Evolutionary conservation across 2,797 vertebrate species (phyloP), one percentile per base, ranked within the genome.

Genomic region (Rhinophrynus dorsalis): DNA sequence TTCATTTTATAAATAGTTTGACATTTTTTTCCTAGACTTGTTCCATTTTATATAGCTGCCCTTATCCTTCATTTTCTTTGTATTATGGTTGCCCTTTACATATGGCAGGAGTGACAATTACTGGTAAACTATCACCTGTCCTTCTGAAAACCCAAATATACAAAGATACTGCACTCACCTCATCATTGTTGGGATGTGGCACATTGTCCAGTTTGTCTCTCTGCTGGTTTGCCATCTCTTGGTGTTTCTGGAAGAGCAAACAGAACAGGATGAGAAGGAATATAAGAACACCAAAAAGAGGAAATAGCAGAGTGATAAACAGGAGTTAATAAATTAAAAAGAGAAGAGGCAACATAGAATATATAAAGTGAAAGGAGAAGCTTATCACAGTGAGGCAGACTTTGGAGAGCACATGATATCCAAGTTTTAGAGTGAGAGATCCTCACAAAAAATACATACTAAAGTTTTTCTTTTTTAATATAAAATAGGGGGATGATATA

Each of bases 141-240:
- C 6, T 12, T 35, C 2, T 10, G 32, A 35, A 6, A 35, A 35
- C 5, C 9, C 32, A n/a, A 40, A n/a, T 12, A 17, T 12, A 6
- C 37, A 17, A 40, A n/a, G 32, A 1, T n/a, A 2, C 37, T 40
- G 37, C 12, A 24, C 61, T 64, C 20, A 72, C 68, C 61, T 72
- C 42, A 51, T 72, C 44, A 26, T 11, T 17, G n/a, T 4, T 45
- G 17, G 11, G 6, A n/a, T 17, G 44, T 18, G 45, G 20, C 37
- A 9, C n/a, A 13, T 18, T 24, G 24, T 24, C 33, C 13, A 5
- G 10, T 11, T 32, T 20, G 6, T 48, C 23, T 55, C 29, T n/a
- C 17, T 5, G 32, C 23, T 32, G 30, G 5, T 24, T 40, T 15
- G 37, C 33, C 52, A 58, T 72, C 33, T 8, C 54, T 57, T 33